Percentiles rank a stretch among this genome's conserved stretches.
Evolutionary conservation across 2,888 invertebrate species (phyloP).

Genomic region (Melikaiella ostensackeni): DNA sequence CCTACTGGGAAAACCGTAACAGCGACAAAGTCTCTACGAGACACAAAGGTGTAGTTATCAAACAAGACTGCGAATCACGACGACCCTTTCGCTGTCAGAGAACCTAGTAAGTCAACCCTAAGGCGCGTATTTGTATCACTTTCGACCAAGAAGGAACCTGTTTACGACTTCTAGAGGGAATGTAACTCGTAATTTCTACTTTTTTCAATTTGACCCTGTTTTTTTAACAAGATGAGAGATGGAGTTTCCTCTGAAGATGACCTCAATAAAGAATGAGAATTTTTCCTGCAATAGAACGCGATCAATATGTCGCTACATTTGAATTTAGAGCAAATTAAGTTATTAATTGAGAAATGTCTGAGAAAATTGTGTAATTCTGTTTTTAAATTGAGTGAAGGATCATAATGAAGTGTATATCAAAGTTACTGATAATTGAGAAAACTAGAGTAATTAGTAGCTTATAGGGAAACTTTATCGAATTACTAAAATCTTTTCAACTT

Average conservation of each 20-base stretch:
- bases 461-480: no score
- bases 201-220: not conserved
- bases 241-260: not conserved
- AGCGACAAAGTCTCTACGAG: constrained; percentile 57
- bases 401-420: no score
- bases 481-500: no score
- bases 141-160: not conserved
- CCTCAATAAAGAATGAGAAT: not conserved
- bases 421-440: no score
- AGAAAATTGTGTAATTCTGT: no score
- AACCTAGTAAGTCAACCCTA: constrained; percentile 9
- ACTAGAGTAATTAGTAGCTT: no score
- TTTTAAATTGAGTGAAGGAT: no score
- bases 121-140: constrained; percentile 31
- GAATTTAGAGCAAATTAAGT: no score
- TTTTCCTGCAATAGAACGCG: not conserved
- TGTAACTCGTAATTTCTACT: constrained; percentile 10
- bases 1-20: constrained; percentile 34
- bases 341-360: no score
- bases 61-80: constrained; percentile 32
- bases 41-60: constrained; percentile 60
- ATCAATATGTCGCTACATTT: not conserved
- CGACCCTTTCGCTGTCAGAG: constrained; percentile 26
- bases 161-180: not conserved
- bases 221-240: not conserved